Percentiles rank a stretch among this genome's conserved stretches.
phyloP scores from a whole-genome alignment of 2,113 vertebrate species.

The Eulemur rufifrons region DNA sequence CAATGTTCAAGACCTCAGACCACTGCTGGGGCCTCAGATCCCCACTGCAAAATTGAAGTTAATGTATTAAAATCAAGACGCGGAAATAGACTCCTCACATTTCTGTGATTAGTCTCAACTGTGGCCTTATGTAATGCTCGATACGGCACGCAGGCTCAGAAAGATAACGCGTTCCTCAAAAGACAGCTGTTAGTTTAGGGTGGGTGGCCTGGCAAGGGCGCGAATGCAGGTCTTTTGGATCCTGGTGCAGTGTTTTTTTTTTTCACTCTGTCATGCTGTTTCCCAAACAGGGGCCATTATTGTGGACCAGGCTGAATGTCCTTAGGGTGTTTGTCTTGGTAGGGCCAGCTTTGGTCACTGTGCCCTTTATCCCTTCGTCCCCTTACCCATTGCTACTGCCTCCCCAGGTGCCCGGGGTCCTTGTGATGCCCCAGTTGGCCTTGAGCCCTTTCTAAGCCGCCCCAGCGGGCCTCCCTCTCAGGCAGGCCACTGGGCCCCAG shows the following conservation, averaged over 20 bases:
- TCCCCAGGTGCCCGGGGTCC: not conserved
- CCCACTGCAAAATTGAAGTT: not conserved
- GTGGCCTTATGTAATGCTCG: not conserved
- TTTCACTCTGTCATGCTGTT: not conserved
- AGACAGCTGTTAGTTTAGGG: not conserved
- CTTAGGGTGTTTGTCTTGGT: not conserved
- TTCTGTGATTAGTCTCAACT: not conserved
- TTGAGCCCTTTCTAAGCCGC: not conserved
- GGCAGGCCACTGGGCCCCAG: not conserved
- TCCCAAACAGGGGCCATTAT: not conserved
- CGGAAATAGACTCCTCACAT: not conserved
- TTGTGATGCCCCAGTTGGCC: not conserved
- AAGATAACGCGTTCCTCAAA: not conserved
- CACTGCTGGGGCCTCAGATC: not conserved
- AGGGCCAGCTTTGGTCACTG: not conserved
- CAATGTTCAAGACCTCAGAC: not conserved
- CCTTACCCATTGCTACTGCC: not conserved
- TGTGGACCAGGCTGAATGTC: not conserved
- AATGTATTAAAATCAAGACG: not conserved
- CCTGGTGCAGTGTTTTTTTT: not conserved
- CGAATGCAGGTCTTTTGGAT: not conserved
- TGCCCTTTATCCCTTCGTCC: not conserved
- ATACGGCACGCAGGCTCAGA: accelerated
- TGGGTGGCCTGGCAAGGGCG: not conserved
- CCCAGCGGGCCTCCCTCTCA: not conserved